Conservation (phyloP, 2,113 vertebrate genomes). For the Festucalex cinctus region DNA sequence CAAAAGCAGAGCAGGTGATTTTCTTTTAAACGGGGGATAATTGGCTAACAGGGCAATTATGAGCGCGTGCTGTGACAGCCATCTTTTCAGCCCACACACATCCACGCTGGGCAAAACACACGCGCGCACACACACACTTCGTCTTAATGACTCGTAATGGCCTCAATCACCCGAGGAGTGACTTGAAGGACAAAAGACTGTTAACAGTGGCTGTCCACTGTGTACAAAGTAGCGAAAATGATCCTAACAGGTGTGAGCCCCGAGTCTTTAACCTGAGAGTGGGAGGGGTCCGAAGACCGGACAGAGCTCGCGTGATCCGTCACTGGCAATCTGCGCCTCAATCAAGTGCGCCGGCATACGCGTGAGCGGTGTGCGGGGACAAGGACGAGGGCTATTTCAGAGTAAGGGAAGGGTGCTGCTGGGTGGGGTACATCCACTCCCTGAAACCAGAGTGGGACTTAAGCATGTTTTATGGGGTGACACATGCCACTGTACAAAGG, state of each 20-base stretch:
- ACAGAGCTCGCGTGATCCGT: slow-evolving; percentile 77
- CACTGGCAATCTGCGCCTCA: slow-evolving; percentile 76
- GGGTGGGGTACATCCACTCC: slow-evolving; percentile 68
- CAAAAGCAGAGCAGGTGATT: slow-evolving; percentile 87
- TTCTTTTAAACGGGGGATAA: slow-evolving; percentile 93
- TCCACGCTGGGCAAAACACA: slow-evolving; percentile 59
- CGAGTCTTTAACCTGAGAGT: slow-evolving; percentile 75
- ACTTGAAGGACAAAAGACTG: slow-evolving; percentile 63
- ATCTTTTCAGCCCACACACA: slow-evolving; percentile 90
- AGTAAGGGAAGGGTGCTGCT: slow-evolving; percentile 58
- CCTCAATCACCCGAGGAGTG: slow-evolving; percentile 89
- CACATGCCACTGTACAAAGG: slow-evolving; percentile 60
- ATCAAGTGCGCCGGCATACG: slow-evolving; percentile 59
- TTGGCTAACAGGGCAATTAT: slow-evolving; percentile 99
- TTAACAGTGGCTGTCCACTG: slow-evolving; percentile 44
- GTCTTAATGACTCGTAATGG: slow-evolving; percentile 93
- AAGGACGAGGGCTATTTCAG: slow-evolving; percentile 79
- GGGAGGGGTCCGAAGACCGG: slow-evolving; percentile 65
- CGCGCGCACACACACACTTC: slow-evolving; percentile 71
- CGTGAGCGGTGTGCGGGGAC: slow-evolving; percentile 51
- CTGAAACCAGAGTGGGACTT: slow-evolving; percentile 73
- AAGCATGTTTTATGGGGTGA: slow-evolving; percentile 75
- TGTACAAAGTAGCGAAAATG: slow-evolving; percentile 70
- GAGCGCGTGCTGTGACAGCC: slow-evolving; percentile 89
- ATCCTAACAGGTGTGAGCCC: slow-evolving; percentile 85